phyloP scores from a whole-genome alignment of 1,140 invertebrate genomes.

The Thaumatotibia leucotreta region DNA sequence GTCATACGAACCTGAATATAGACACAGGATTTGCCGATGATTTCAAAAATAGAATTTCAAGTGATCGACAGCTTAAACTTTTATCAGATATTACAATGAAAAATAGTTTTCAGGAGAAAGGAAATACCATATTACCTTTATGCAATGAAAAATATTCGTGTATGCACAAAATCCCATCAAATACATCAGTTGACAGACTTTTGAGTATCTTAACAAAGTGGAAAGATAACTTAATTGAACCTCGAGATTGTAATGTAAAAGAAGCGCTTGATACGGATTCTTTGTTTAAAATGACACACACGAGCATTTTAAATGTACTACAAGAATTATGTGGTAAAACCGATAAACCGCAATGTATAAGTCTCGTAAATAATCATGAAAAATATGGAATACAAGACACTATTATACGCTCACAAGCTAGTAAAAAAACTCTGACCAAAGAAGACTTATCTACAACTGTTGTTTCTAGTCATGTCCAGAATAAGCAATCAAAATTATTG shows the following conservation, averaged over 20 bases:
- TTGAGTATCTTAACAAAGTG: conserved; percentile 46
- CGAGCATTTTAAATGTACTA: background rate
- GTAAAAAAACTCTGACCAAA: background rate
- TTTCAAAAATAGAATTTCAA: background rate
- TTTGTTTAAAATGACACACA: background rate
- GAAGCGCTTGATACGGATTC: background rate
- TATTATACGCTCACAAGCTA: background rate
- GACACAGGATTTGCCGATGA: background rate
- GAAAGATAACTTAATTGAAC: conserved; percentile 28
- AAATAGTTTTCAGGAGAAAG: conserved; percentile 2
- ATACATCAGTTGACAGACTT: conserved; percentile 53
- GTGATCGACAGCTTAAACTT: background rate
- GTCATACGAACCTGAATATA: background rate
- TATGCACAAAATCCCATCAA: conserved; percentile 60
- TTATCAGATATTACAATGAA: background rate
- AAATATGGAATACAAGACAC: background rate
- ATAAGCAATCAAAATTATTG: conserved; percentile 45
- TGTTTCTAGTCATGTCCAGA: background rate
- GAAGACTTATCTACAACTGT: background rate
- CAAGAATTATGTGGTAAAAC: background rate
- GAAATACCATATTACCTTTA: background rate
- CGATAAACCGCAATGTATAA: background rate
- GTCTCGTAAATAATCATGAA: background rate
- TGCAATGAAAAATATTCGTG: conserved; percentile 45
- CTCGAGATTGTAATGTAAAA: background rate